These are phyloP conservation scores for Drosophila repletoides DNA, from an alignment of 1,140 invertebrate genomes.

Conservation along the genomic window DNA sequence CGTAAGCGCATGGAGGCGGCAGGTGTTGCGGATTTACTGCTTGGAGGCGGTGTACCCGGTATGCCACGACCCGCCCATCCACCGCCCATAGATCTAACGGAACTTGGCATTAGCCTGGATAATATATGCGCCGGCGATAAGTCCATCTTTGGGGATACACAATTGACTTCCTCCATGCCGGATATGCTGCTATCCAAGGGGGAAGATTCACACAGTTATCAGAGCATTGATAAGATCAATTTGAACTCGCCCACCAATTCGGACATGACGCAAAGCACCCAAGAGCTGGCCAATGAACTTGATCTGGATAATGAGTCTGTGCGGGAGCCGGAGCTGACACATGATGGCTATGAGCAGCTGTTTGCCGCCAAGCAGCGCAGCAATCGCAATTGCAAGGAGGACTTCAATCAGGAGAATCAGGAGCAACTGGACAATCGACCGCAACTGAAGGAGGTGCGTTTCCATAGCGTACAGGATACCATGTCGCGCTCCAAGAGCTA, in stretches of 20 bases:
- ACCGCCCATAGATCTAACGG: slow-evolving; percentile 78
- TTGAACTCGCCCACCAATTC: slow-evolving; percentile 76
- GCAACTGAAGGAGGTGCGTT: slow-evolving; percentile 76
- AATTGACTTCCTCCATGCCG: slow-evolving; percentile 75
- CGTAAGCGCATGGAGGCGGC: slow-evolving; percentile 83
- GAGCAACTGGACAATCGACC: slow-evolving; percentile 64
- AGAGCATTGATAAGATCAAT: slow-evolving; percentile 80
- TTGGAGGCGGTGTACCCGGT: slow-evolving; percentile 67
- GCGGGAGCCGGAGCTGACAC: slow-evolving; percentile 51
- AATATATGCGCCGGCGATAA: slow-evolving; percentile 77
- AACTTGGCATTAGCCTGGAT: slow-evolving; percentile 78
- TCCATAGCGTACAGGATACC: slow-evolving; percentile 75
- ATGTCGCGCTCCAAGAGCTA: slow-evolving; percentile 82
- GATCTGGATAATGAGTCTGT: slow-evolving; percentile 71
- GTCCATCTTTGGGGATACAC: slow-evolving; percentile 73
- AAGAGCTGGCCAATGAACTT: slow-evolving; percentile 73
- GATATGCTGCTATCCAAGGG: slow-evolving; percentile 77
- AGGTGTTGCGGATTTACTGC: slow-evolving; percentile 77
- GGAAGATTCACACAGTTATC: slow-evolving; percentile 79
- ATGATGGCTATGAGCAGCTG: slow-evolving; percentile 71
- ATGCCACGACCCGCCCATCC: slow-evolving; percentile 75
- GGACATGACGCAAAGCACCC: slow-evolving; percentile 77
- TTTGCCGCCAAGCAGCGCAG: slow-evolving; percentile 38
- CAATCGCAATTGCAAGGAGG: slow-evolving; percentile 30
- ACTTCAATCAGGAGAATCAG: slow-evolving; percentile 22